These are phyloP conservation scores for Sepiola atlantica DNA, from an alignment of 2,888 invertebrate species.

Conservation along the genomic window DNA sequence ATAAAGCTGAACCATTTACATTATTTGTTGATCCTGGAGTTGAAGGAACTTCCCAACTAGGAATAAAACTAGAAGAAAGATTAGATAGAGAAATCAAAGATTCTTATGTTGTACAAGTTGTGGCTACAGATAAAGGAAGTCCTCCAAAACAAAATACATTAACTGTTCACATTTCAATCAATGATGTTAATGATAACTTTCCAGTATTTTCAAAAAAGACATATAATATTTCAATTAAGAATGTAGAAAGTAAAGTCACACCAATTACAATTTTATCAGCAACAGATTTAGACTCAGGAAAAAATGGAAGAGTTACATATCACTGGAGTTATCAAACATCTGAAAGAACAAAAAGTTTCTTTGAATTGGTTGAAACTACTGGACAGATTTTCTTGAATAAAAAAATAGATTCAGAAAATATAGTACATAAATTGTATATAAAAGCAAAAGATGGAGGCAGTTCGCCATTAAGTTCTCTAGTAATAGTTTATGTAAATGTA, in stretches of 20 bases:
- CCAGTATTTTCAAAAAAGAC: neutral
- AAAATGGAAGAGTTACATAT: conserved; percentile 1
- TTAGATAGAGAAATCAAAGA: conserved; percentile 34
- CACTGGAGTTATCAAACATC: neutral
- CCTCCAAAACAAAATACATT: neutral
- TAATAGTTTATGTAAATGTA: no score
- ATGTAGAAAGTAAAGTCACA: neutral
- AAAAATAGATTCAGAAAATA: neutral
- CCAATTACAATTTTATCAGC: neutral
- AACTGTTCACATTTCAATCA: neutral
- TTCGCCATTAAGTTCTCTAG: neutral
- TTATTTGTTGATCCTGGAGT: neutral
- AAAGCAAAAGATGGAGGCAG: neutral
- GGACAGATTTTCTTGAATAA: neutral
- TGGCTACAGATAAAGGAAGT: neutral
- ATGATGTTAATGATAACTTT: conserved; percentile 34
- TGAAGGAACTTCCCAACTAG: neutral
- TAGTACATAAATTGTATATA: neutral
- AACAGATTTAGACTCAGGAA: neutral
- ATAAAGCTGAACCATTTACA: neutral
- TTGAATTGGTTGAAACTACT: neutral
- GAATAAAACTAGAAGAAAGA: neutral
- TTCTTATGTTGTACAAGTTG: neutral
- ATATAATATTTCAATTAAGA: conserved; percentile 25
- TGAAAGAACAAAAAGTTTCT: neutral